Evolutionary conservation across 2,888 invertebrate genomes (phyloP).

Genomic region (Cantharis lateralis): DNA sequence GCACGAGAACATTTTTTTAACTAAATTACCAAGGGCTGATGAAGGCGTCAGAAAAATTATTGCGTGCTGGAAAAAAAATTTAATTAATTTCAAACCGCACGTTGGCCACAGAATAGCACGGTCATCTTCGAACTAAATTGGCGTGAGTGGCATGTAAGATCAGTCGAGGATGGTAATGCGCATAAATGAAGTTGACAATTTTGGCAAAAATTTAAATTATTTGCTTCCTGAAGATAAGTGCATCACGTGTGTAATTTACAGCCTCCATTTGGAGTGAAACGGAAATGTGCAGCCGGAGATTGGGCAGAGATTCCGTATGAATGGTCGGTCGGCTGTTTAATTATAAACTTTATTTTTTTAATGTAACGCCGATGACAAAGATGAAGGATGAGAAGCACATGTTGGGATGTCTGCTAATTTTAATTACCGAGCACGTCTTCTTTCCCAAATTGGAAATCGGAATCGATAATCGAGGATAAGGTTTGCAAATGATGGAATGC

Average conservation of each 20-base stretch:
- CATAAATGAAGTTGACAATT: slow-evolving; percentile 17
- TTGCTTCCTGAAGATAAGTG: slow-evolving; percentile 17
- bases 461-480: neutral
- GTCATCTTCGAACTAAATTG: slow-evolving; percentile 13
- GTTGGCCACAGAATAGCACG: slow-evolving; percentile 4
- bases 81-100: neutral
- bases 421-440: neutral
- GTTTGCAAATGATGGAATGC: neutral
- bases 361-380: neutral
- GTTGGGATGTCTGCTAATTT: neutral
- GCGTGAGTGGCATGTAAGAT: slow-evolving; percentile 12
- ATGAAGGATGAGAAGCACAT: neutral
- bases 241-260: slow-evolving; percentile 16
- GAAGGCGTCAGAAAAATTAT: neutral
- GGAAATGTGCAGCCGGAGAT: slow-evolving; percentile 18
- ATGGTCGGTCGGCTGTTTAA: slow-evolving; percentile 9
- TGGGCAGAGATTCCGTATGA: slow-evolving; percentile 9
- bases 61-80: neutral
- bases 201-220: slow-evolving; percentile 22
- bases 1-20: neutral
- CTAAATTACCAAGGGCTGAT: neutral
- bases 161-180: slow-evolving; percentile 7
- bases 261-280: slow-evolving; percentile 1
- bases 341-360: slow-evolving; percentile 3
- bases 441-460: neutral